Conservation (phyloP, 2,113 vertebrate species). For the Rhinolophus sinicus region DNA sequence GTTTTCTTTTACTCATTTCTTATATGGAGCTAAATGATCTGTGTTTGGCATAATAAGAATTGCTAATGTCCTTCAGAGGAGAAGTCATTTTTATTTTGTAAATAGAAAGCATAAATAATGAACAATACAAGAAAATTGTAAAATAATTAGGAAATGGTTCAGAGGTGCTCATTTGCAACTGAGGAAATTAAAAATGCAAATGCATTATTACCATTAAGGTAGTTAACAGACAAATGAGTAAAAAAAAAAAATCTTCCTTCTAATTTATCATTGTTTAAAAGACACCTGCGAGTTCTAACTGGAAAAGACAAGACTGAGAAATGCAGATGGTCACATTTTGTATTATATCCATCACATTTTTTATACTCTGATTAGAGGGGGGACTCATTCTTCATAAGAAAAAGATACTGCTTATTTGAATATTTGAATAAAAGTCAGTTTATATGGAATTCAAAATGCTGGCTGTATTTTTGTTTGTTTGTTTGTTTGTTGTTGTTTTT, state of each 20-base stretch:
- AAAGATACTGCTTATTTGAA: conserved; percentile 63
- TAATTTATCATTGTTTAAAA: conserved; percentile 87
- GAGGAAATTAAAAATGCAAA: conserved; percentile 89
- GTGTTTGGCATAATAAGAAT: conserved; percentile 73
- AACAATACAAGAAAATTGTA: conserved; percentile 83
- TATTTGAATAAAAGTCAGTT: conserved; percentile 59
- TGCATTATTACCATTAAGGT: conserved; percentile 85
- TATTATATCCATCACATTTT: conserved; percentile 75
- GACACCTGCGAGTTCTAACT: conserved; percentile 81
- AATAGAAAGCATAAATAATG: conserved; percentile 84
- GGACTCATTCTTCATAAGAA: conserved; percentile 59
- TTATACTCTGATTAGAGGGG: conserved; percentile 69
- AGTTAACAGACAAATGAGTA: conserved; percentile 84
- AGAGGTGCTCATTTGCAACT: conserved; percentile 85
- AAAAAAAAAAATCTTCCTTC: conserved; percentile 74
- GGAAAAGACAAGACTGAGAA: conserved; percentile 81
- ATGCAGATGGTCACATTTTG: conserved; percentile 82
- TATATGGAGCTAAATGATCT: conserved; percentile 71
- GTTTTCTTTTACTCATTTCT: conserved; percentile 48
- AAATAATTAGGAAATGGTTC: conserved; percentile 87
- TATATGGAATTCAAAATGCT: conserved; percentile 41
- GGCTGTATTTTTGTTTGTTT: neutral
- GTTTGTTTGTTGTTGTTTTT: neutral
- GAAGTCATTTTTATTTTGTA: conserved; percentile 86
- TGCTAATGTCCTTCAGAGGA: conserved; percentile 80